Conservation (phyloP, 1,140 invertebrate species). For the Lordiphosa collinella region DNA sequence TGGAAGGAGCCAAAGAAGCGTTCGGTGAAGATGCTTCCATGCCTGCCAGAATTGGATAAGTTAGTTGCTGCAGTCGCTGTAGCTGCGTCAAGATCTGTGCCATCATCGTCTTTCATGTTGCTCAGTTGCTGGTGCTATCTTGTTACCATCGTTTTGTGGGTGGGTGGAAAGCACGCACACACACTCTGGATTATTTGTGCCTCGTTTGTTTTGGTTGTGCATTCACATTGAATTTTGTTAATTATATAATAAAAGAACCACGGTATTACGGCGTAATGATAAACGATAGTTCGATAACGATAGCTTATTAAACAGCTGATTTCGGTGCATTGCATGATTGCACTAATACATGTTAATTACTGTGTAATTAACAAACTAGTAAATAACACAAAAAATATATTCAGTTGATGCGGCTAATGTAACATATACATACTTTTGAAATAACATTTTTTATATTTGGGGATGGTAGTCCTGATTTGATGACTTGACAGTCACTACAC, state of each 20-base stretch:
- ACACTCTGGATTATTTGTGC: constrained; percentile 19
- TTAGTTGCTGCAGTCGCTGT: background rate
- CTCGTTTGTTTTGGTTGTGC: constrained; percentile 50
- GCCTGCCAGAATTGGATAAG: background rate
- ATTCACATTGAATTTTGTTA: constrained; percentile 52
- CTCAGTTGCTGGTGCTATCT: constrained; percentile 40
- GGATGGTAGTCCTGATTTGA: too few species aligned
- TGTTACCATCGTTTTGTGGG: constrained; percentile 52
- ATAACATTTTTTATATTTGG: too few species aligned
- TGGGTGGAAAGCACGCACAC: constrained; percentile 19
- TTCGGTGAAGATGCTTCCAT: constrained; percentile 36
- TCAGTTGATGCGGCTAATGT: too few species aligned
- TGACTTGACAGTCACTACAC: too few species aligned
- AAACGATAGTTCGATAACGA: background rate
- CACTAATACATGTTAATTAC: too few species aligned
- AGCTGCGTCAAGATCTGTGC: constrained; percentile 4
- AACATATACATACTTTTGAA: too few species aligned
- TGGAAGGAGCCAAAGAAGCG: constrained; percentile 69
- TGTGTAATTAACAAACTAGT: too few species aligned
- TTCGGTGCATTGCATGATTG: too few species aligned
- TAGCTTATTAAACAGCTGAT: too few species aligned
- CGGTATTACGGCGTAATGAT: constrained; percentile 41
- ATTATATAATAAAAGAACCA: constrained; percentile 59
- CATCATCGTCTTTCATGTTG: constrained; percentile 56
- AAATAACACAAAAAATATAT: too few species aligned